Evolutionary conservation across 2,888 invertebrate species (phyloP), one percentile per base, ranked within the genome.

Genomic region (Slavum lentiscoides): DNA sequence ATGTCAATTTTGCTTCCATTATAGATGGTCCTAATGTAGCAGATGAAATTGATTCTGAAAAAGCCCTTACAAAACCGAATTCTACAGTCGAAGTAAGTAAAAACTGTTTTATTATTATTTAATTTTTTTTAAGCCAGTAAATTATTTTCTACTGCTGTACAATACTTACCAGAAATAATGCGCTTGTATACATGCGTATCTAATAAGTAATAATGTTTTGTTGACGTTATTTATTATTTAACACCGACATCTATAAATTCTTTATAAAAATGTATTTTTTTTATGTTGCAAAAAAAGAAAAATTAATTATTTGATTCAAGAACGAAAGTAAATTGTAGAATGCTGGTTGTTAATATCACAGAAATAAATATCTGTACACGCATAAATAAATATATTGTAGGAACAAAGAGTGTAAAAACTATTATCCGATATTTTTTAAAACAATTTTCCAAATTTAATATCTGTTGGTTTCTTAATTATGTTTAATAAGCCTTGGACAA

Each of bases 41-140:
- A 58, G 80, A 80, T 72, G 72, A 58, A 55, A 80, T 64, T 23
- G 80, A 80, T 55, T 80, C 72, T 64, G 80, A 80, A 64, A 80
- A 80, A 55, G 80, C 80, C 19, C 80, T 72, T 64, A 15, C 43
- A 23, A 15, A 53, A 39, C 58, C 69, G n/a, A 17, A 55, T 64
- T 43, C 39, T 30, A 64, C 62, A 1, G 43, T 43, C 3, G 72
- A 75, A 75, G 74, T 75, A 75, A 75, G 74, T 67, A 37, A 17
- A 53, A 30, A 2, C 4, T 30, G 30, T 30, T 30, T 30, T 30
- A 30, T 30, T 30, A 30, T 30, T n/a, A n/a, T n/a, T n/a, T n/a
- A 30, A 53, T 37, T 37, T 2, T 37, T 68, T 55, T 37, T 17
- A 55, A 19, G 55, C 19, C 6, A 55, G 0, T 19, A 19, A 55